A percentile compares a stretch with the other conserved stretches of the same genome.
These are phyloP conservation scores for Capitulum mitella DNA, from an alignment of 2,888 invertebrate species.

Conservation along the genomic window DNA sequence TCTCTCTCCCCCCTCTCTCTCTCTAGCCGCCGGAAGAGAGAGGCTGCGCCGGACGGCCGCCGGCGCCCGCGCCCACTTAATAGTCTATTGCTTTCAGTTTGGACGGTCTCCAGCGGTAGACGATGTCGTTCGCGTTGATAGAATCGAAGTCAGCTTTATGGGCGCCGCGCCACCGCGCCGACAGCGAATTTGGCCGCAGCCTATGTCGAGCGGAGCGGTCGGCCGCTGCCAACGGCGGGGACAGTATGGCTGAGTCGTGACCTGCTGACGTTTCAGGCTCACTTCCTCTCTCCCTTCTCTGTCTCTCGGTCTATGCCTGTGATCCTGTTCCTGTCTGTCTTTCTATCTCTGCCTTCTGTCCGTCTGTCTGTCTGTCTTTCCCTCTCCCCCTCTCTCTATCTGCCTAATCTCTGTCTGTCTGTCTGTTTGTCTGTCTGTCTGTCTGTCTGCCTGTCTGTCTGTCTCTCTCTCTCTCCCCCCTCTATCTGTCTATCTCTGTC, in stretches of 20 bases:
- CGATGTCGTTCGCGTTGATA: conserved; percentile 4
- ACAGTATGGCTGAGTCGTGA: background rate
- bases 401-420: background rate
- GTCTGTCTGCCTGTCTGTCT: too few relatives aligned
- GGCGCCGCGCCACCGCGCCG: background rate
- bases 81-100: conserved; percentile 22
- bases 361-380: too few relatives aligned
- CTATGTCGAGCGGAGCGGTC: background rate
- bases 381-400: conserved; percentile 10
- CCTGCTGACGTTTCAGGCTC: background rate
- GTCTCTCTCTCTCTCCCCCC: too few relatives aligned
- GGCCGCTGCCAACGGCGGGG: background rate
- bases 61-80: background rate
- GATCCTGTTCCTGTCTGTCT: conserved; percentile 22
- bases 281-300: background rate
- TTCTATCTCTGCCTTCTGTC: background rate
- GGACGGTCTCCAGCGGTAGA: background rate
- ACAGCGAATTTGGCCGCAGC: conserved; percentile 4
- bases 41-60: background rate
- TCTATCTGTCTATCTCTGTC: too few relatives aligned
- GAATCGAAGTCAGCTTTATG: conserved; percentile 13
- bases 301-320: conserved; percentile 19
- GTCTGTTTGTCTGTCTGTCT: background rate
- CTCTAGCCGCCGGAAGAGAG: too few relatives aligned
- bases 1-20: background rate